Percentiles rank a stretch among this genome's conserved stretches.
These are phyloP conservation scores for Hyposoter didymator DNA, from an alignment of 2,888 invertebrate species.

Conservation along the genomic window DNA sequence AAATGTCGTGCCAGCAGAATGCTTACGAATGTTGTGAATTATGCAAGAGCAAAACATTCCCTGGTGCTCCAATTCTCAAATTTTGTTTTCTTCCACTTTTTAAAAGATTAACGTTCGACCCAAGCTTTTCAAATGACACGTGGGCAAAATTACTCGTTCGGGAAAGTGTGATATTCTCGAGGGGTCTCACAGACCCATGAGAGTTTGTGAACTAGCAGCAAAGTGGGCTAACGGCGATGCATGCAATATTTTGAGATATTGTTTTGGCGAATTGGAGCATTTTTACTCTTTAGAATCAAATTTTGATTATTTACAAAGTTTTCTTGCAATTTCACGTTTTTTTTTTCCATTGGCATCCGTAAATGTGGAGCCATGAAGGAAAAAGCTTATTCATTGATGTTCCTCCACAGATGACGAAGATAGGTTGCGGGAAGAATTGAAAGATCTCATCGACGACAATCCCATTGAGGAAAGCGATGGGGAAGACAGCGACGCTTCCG, in stretches of 20 bases:
- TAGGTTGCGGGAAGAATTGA: slow-evolving; percentile 93
- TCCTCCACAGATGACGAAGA: slow-evolving; percentile 91
- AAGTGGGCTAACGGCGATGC: not conserved
- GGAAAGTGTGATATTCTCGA: not conserved
- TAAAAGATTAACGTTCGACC: not conserved
- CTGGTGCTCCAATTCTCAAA: not conserved
- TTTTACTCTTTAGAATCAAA: not conserved
- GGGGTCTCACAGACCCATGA: not conserved
- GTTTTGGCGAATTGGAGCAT: not conserved
- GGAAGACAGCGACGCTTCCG: slow-evolving; percentile 89
- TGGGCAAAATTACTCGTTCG: not conserved
- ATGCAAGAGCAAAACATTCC: not conserved
- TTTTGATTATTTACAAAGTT: not conserved
- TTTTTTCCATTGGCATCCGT: not conserved
- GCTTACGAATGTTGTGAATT: not conserved
- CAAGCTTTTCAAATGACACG: not conserved
- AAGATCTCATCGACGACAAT: slow-evolving; percentile 95
- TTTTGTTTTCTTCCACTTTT: not conserved
- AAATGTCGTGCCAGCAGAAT: not conserved
- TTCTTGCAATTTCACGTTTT: not conserved
- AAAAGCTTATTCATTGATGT: not conserved
- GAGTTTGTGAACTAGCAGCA: not conserved
- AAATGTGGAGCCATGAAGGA: not conserved
- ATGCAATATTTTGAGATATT: not conserved
- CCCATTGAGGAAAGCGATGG: slow-evolving; percentile 92